Base-by-base conservation (phyloP, 2,888 invertebrate species). In the Hydropsyche betteni region DNA sequence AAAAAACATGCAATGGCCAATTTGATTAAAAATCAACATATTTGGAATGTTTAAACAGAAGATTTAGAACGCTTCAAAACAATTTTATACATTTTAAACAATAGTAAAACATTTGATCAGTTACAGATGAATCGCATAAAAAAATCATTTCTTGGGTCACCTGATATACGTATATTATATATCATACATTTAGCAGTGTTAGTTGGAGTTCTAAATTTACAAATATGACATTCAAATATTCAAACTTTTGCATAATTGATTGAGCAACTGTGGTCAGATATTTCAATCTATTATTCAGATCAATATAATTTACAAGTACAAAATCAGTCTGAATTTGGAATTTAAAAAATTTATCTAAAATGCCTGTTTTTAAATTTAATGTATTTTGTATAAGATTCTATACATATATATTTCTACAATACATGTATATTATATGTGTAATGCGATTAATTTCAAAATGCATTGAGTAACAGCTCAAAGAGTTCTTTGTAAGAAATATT, bases 241-340 rank as follows among this genome's bases (percentile, higher is more conserved):
- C 55, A 33, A 58, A 58, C 24, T 24, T 58, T 8, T 14, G 14
- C 16, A 58, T 24, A 44, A 24, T 24, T 24, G 12, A 10, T 64
- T 64, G 64, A 64, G 64, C 64, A 64, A 64, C 10, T 12, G 10
- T 61, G 33, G 6, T 16, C 12, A 53, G 5, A 16, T 53, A 12
- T 53, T 61, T 61, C 61, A 61, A 64, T 24, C 24, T 4, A 55
- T 55, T 58, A 24, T 58, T 58, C 14, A 16, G 14, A 14, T 58
- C 16, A 1, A 24, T 24, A 58, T 24, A 58, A 36, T 64, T 4
- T 64, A 34, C 34, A 4, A 33, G 8, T 72, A 72, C n/a, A 72
- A 72, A 72, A 72, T 72, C 72, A 72, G 72, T 72, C 72, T 72
- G 72, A 72, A 55, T 58, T 44, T 55, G 72, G 72, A 72, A 58